Evolutionary conservation across 2,797 vertebrate genomes (phyloP).

Genomic region (Smutsia temminckii): DNA sequence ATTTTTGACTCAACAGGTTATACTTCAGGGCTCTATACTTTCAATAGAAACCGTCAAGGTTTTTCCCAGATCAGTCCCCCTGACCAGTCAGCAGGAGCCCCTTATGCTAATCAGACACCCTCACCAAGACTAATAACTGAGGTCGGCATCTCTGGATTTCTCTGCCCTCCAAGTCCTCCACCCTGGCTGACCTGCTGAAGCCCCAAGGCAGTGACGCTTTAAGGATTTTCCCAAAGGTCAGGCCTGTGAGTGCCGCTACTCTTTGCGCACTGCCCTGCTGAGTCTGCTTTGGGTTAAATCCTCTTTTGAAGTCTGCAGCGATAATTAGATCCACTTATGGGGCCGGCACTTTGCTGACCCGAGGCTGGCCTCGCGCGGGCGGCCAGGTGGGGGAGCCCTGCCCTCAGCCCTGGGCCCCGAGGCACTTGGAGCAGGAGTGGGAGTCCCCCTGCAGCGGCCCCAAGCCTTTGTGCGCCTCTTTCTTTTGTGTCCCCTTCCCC

Average conservation of each 20-base stretch:
- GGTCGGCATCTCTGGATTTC: neutral
- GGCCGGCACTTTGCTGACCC: constrained; percentile 79
- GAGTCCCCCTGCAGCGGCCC: constrained; percentile 61
- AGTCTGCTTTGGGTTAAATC: constrained; percentile 83
- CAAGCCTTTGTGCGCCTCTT: constrained; percentile 32
- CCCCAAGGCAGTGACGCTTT: constrained; percentile 52
- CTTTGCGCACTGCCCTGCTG: constrained; percentile 74
- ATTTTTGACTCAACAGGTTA: neutral
- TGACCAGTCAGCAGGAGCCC: neutral
- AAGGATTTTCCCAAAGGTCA: constrained; percentile 70
- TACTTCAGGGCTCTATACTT: neutral
- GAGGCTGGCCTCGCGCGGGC: constrained; percentile 16
- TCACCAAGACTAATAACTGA: neutral
- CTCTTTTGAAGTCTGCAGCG: constrained; percentile 78
- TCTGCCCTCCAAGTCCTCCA: neutral
- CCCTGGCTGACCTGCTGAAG: neutral
- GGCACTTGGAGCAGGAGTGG: constrained; percentile 57
- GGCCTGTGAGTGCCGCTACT: constrained; percentile 58
- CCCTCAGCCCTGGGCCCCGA: neutral
- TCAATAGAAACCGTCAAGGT: neutral
- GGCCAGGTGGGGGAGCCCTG: constrained; percentile 47
- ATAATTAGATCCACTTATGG: constrained; percentile 81
- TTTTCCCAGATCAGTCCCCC: neutral
- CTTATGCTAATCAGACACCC: neutral
- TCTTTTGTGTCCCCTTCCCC: constrained; percentile 61